Percentiles rank a stretch among this genome's conserved stretches.
Evolutionary conservation across 2,797 vertebrate species (phyloP).

Genomic region (Pseudomugil tenellus): DNA sequence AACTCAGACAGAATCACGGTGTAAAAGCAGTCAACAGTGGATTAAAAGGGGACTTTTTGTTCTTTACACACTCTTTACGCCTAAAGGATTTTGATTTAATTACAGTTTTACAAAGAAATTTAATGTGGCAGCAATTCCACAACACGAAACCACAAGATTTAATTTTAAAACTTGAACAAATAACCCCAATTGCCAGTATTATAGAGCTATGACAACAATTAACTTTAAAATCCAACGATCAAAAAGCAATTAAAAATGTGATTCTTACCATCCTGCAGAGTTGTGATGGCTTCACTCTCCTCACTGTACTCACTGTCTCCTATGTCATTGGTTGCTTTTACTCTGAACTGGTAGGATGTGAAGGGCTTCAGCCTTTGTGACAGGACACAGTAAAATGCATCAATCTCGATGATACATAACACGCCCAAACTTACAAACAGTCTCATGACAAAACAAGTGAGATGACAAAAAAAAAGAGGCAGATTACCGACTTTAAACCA

Average conservation of each 20-base stretch:
- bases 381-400: constrained; percentile 29
- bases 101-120: neutral
- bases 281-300: constrained; percentile 95
- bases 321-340: constrained; percentile 97
- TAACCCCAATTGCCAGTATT: no score
- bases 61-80: neutral
- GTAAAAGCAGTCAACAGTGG: neutral
- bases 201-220: neutral
- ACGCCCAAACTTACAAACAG: constrained; percentile 11
- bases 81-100: neutral
- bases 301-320: constrained; percentile 97
- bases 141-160: neutral
- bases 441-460: neutral
- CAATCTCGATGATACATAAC: constrained; percentile 25
- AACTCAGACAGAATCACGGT: neutral
- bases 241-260: neutral
- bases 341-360: constrained; percentile 96
- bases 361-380: constrained; percentile 92
- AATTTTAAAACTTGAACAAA: no score
- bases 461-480: neutral
- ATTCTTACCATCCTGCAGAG: constrained; percentile 92
- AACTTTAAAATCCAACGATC: no score
- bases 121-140: neutral
- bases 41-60: neutral
- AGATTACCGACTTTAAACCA: constrained; percentile 10